Evolutionary conservation across 2,113 vertebrate genomes (phyloP), one percentile per base, ranked within the genome.

Genomic region (Cnemophilus loriae): DNA sequence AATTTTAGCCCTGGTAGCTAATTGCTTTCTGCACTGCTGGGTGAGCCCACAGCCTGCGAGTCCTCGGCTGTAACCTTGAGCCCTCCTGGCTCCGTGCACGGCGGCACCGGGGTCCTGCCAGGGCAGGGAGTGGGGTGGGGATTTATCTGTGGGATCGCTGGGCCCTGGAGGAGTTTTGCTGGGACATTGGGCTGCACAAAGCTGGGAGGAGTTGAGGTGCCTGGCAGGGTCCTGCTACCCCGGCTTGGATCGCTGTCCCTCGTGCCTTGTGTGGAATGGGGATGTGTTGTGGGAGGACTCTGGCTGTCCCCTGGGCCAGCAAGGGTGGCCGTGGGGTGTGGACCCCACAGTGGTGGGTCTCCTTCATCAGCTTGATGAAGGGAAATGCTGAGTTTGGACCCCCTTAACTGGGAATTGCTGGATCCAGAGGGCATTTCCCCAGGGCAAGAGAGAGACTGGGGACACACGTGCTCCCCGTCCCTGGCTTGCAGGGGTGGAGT

Each of bases 1-100:
- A 96, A 97, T 97, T 97, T 96, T 97, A 97, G 96, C 92, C 7
- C 68, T 0, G n/a, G 16, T 44, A 42, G 75, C 84, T 96, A 96
- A 97, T 93, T 97, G 96, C 95, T 94, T 95, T 90, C 76, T 67
- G 39, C 46, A 3, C 71, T 69, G 93, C 95, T 41, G 87, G 74
- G 41, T 30, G 84, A 87, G 74, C 27, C 22, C n/a, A 32, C 93
- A 76, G 79, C 94, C 89, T 69, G 76, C 17, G 2, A 87, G 85
- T 73, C 86, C 90, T 91, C 84, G 1, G 4, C 75, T n/a, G 46
- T 93, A 78, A 97, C 96, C 97, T 97, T 97, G 90, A 94, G 90
- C 77, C 84, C 91, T 75, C 42, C 76, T 1, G 6, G 83, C 75
- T 76, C 49, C 0, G 1, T 1, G 61, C 44, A 5, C 21, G 3